These are phyloP conservation scores for Polydrusus tereticollis DNA, from an alignment of 2,888 invertebrate genomes.

Conservation along the genomic window DNA sequence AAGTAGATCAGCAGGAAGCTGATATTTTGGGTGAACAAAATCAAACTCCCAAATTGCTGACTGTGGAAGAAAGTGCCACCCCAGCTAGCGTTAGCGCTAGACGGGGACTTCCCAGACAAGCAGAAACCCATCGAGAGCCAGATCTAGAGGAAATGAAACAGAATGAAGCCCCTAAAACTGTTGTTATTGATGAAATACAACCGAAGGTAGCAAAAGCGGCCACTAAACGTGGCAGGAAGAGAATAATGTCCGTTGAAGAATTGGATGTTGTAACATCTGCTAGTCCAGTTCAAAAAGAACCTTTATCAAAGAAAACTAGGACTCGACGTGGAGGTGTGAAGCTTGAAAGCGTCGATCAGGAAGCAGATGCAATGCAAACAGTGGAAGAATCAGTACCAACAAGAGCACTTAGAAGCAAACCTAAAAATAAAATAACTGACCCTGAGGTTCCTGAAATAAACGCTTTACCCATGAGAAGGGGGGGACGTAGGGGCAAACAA, in stretches of 20 bases:
- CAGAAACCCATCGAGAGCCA: not conserved
- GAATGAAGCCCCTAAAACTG: not conserved
- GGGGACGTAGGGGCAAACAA: conserved; percentile 16
- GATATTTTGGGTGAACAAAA: not conserved
- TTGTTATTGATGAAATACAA: not conserved
- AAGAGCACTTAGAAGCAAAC: not conserved
- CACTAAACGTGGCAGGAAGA: not conserved
- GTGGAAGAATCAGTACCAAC: conserved; percentile 7
- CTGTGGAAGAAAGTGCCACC: no score
- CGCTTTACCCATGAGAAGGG: conserved; percentile 4
- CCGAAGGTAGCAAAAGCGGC: not conserved
- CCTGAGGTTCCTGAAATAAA: not conserved
- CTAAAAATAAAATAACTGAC: not conserved
- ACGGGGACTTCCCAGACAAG: not conserved
- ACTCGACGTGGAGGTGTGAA: not conserved
- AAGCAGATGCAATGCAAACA: not conserved
- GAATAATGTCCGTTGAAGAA: not conserved
- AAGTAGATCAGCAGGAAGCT: not conserved
- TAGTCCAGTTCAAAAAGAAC: not conserved
- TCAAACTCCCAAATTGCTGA: no score
- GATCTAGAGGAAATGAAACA: not conserved
- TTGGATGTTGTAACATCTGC: conserved; percentile 4
- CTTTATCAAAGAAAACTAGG: not conserved
- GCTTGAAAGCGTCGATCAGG: conserved; percentile 9
- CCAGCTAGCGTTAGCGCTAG: not conserved